Evolutionary conservation across 2,888 invertebrate species (phyloP).

Genomic region (Xestia c-nigrum): DNA sequence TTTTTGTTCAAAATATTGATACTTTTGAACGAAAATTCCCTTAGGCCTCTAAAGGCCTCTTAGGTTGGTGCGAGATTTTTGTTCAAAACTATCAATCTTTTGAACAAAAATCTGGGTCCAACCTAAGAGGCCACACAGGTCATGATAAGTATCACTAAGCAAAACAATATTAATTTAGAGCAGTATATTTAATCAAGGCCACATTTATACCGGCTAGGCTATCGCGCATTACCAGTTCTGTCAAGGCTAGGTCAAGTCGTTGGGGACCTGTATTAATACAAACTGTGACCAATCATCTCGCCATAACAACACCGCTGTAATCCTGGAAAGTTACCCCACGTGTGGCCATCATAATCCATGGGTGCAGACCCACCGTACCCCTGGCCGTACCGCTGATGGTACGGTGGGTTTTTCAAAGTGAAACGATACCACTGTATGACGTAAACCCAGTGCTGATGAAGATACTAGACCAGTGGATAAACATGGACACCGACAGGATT

Average conservation of each 20-base stretch:
- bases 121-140: not conserved
- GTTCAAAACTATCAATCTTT: not conserved
- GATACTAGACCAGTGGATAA: too few relatives aligned
- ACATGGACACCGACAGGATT: too few relatives aligned
- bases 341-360: too few relatives aligned
- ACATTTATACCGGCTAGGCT: not conserved
- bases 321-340: too few relatives aligned
- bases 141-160: not conserved
- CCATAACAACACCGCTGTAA: not conserved
- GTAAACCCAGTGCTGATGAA: too few relatives aligned
- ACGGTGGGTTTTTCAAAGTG: too few relatives aligned
- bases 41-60: too few relatives aligned
- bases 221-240: constrained; percentile 4
- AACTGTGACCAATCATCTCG: not conserved
- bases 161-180: constrained; percentile 4
- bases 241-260: constrained; percentile 26
- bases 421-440: too few relatives aligned
- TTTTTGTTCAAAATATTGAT: too few relatives aligned
- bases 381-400: too few relatives aligned
- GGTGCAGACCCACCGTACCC: too few relatives aligned
- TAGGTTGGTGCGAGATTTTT: too few relatives aligned
- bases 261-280: not conserved
- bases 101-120: not conserved
- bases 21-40: not conserved
- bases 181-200: constrained; percentile 10